phyloP scores from a whole-genome alignment of 2,113 vertebrate species.

The Clarias gariepinus region DNA sequence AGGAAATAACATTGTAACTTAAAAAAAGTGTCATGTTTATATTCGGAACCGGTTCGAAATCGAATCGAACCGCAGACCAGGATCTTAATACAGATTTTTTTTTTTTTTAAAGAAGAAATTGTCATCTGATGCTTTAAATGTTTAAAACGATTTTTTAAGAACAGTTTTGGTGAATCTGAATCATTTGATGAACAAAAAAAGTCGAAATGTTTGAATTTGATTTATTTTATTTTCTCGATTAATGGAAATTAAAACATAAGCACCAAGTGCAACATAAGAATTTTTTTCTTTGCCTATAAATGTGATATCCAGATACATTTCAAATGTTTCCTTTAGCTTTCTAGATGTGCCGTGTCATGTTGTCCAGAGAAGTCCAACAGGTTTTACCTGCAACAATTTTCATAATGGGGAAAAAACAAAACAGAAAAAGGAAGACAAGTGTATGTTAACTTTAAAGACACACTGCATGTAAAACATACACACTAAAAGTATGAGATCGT shows the following conservation, averaged over 20 bases:
- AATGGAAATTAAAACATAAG: too few species aligned
- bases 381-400: constrained; percentile 7
- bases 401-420: not conserved
- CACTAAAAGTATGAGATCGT: not conserved
- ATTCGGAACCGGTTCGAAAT: not conserved
- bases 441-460: not conserved
- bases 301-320: not conserved
- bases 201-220: not conserved
- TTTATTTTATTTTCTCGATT: not conserved
- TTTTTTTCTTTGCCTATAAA: not conserved
- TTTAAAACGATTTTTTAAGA: too few species aligned
- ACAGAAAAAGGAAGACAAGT: not conserved
- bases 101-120: not conserved
- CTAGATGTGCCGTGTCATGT: not conserved
- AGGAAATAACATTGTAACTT: not conserved
- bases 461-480: not conserved
- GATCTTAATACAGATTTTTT: not conserved
- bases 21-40: not conserved
- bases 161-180: not conserved
- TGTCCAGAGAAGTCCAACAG: not conserved
- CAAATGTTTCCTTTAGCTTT: not conserved
- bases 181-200: not conserved
- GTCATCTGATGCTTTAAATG: not conserved
- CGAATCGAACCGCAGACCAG: not conserved
- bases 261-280: not conserved